phyloP scores from a whole-genome alignment of 30 jellyfish, hydroid and myxozoan genomes.

The Mastigias papua region DNA sequence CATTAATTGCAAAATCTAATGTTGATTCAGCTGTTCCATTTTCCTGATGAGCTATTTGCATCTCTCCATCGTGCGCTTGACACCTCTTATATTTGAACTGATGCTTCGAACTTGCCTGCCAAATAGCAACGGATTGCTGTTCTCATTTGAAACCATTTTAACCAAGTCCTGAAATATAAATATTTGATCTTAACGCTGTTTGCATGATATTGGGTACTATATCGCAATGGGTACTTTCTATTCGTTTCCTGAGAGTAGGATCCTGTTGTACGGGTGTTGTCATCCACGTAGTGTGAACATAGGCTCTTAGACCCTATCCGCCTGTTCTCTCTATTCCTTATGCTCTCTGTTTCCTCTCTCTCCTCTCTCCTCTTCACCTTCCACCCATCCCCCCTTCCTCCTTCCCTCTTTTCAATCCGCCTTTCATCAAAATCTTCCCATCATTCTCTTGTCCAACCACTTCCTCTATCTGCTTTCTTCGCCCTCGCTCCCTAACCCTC shows the following conservation, averaged over 20 bases:
- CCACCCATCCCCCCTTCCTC: too few relatives aligned
- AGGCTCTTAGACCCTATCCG: neutral
- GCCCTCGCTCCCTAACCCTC: too few relatives aligned
- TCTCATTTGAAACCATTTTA: slow-evolving; percentile 22
- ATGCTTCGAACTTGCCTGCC: slow-evolving; percentile 45
- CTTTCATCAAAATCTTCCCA: too few relatives aligned
- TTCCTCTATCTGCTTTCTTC: too few relatives aligned
- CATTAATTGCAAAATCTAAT: neutral
- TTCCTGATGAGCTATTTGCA: slow-evolving; percentile 11
- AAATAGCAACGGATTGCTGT: slow-evolving; percentile 22
- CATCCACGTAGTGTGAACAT: too few relatives aligned
- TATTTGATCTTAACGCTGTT: neutral
- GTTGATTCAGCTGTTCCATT: neutral
- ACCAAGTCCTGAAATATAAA: slow-evolving; percentile 43
- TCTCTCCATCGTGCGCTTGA: slow-evolving; percentile 51
- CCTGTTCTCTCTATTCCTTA: neutral
- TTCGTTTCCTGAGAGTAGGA: neutral
- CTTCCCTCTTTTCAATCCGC: too few relatives aligned
- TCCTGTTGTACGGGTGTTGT: neutral
- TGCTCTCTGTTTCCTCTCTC: too few relatives aligned
- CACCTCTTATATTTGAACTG: slow-evolving; percentile 57
- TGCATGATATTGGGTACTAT: neutral
- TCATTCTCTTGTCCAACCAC: too few relatives aligned
- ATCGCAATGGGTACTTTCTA: neutral
- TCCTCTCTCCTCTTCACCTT: too few relatives aligned